Base-by-base conservation (phyloP, 2,113 vertebrate species). In the Planiliza haematocheilus region DNA sequence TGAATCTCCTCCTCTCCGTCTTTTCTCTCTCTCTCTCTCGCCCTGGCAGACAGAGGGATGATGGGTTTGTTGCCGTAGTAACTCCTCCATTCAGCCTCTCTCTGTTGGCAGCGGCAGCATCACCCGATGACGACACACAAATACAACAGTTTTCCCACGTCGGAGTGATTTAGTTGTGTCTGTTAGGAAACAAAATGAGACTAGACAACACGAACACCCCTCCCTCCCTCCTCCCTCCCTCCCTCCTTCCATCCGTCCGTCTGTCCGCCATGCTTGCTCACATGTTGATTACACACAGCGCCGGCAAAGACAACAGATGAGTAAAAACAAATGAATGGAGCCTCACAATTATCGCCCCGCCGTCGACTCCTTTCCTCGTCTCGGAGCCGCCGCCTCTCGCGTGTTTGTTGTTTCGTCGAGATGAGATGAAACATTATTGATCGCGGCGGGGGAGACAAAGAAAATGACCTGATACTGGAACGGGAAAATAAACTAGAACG, bases 61-160 rank as follows among this genome's bases (percentile, higher is more conserved):
- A 95, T 95, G 95, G 95, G 94, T 95, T 95, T 96, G 96, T 97
- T 97, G 95, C 96, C 96, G 95, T 97, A 96, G 96, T 94, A 97
- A 96, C 96, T 95, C 94, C 92, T 95, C 94, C 95, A 96, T 95
- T 96, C 94, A 95, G 95, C 94, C 94, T 94, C 94, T 16, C 77
- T 82, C 73, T 94, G 94, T 95, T 95, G 94, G 95, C 95, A 94
- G 92, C 94, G 91, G 95, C 94, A 91, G 94, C 95, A 94, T 95
- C 94, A 94, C 94, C 95, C 94, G 92, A 93, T 84, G 81, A 95
- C 95, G 94, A 95, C 94, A 96, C 95, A 94, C 94, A 94, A 94
- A 94, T 93, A 94, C 94, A 95, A 96, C 95, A 95, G 95, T 95
- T 86, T 96, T 96, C 95, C 94, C 95, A 96, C 95, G 93, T 96